Base-by-base conservation (phyloP, 1,140 invertebrate genomes). In the Lineus longissimus region DNA sequence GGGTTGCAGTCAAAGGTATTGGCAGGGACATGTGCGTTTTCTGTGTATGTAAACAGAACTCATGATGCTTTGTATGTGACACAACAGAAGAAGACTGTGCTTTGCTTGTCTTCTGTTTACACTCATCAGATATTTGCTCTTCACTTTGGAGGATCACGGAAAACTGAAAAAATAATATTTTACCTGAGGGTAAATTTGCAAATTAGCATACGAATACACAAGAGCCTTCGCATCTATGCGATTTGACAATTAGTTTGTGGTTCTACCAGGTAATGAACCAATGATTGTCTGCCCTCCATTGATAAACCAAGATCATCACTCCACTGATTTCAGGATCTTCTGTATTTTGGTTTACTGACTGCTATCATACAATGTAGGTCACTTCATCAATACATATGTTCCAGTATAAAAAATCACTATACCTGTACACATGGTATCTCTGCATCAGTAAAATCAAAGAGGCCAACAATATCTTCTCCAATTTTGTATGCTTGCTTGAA, bases 381-480 rank as follows among this genome's bases (percentile, higher is more conserved):
- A n/a, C n/a, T n/a, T n/a, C n/a, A n/a, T n/a, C n/a, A n/a, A 59
- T 45, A 15, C 27, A 30, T 59, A 59, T 2, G 51, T 59, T 25
- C 7, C 13, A 7, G 15, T 40, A 1, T 45, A 57, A 23, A 23
- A 22, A n/a, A 30, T 17, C 29, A 27, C 7, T 29, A n/a, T 19
- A 96, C 91, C 86, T 96, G 93, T 63, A 95, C 90, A 84, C 95
- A 98, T n/a, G 90, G 89, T 1, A 98, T 91, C 61, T 90, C 91
- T 2, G 91, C 90, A 66, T 91, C 88, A 29, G 88, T 89, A 79
- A 98, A 98, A 80, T 98, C 95, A 82, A 98, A 91, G 19, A 93
- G 92, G 2, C 94, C 95, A 61, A 97, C 90, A 76, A 98, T 95
- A 74, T 98, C 95, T 83, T 98, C 95, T 11, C 95, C 95, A 2